Evolutionary conservation across 2,113 vertebrate genomes (phyloP).

Genomic region (Chlorodrepanis virens): DNA sequence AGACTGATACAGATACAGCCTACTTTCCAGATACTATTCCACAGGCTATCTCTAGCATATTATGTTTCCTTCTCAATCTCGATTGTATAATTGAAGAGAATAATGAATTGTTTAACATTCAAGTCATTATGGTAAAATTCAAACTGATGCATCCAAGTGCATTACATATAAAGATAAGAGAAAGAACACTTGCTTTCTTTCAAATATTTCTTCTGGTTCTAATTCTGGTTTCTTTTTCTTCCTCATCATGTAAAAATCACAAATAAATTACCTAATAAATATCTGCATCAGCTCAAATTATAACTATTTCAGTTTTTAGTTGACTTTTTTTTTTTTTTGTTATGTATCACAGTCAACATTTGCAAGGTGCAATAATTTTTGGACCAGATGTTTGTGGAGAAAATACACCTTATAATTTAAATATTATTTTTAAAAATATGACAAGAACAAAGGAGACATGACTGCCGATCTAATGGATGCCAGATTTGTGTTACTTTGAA

Average conservation of each 20-base stretch:
- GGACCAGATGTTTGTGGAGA: not conserved
- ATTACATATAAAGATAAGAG: not conserved
- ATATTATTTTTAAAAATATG: not conserved
- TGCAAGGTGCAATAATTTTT: not conserved
- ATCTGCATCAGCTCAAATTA: not conserved
- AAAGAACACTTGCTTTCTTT: rapidly evolving
- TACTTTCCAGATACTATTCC: not conserved
- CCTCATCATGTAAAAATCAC: not conserved
- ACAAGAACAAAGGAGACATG: not conserved
- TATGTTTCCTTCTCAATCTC: not conserved
- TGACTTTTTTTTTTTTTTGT: not conserved
- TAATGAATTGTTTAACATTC: not conserved
- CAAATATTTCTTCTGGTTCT: not conserved
- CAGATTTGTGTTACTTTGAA: not conserved
- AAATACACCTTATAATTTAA: not conserved
- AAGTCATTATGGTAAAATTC: not conserved
- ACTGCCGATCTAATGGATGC: not conserved
- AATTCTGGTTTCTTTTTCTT: not conserved
- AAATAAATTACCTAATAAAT: not conserved
- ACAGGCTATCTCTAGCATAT: not conserved
- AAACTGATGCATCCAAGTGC: not conserved
- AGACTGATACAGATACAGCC: not conserved
- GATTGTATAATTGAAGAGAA: not conserved
- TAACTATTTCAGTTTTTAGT: not conserved
- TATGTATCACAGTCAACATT: not conserved